phyloP scores from a whole-genome alignment of 2,797 vertebrate genomes.

The Thaleichthys pacificus region DNA sequence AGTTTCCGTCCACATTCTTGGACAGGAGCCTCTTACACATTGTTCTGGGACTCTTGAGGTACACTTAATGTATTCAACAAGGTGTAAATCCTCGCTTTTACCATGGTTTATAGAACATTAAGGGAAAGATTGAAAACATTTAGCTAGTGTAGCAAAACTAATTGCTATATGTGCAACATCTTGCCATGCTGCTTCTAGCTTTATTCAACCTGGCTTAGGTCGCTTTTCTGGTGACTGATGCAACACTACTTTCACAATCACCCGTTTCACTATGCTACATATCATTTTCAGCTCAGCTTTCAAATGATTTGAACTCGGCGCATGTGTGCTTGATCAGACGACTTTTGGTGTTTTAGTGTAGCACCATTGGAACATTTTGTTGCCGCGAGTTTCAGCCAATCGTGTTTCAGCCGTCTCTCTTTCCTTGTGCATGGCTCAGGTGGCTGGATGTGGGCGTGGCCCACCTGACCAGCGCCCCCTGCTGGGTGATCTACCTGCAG shows the following conservation, averaged over 20 bases:
- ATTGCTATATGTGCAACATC: neutral
- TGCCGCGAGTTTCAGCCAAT: neutral
- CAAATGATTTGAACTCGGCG: neutral
- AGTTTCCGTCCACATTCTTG: slow-evolving; percentile 16
- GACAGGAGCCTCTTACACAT: neutral
- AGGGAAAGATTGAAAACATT: neutral
- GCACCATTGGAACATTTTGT: neutral
- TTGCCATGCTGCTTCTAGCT: too few relatives aligned
- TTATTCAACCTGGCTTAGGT: neutral
- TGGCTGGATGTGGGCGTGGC: slow-evolving; percentile 89
- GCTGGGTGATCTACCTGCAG: slow-evolving; percentile 89
- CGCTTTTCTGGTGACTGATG: neutral
- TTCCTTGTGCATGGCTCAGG: slow-evolving; percentile 60
- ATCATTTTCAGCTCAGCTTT: too few relatives aligned
- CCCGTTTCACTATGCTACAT: neutral
- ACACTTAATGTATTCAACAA: slow-evolving; percentile 6
- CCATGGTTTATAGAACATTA: neutral
- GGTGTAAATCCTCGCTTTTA: neutral
- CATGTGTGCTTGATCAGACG: neutral
- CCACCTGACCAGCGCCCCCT: slow-evolving; percentile 84
- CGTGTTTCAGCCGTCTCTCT: neutral
- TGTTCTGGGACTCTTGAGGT: slow-evolving; percentile 14
- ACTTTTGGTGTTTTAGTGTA: too few relatives aligned
- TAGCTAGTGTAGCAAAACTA: too few relatives aligned
- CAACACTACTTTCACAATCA: neutral